phyloP scores from a whole-genome alignment of 2,888 invertebrate genomes.

The Tetranychus piercei region DNA sequence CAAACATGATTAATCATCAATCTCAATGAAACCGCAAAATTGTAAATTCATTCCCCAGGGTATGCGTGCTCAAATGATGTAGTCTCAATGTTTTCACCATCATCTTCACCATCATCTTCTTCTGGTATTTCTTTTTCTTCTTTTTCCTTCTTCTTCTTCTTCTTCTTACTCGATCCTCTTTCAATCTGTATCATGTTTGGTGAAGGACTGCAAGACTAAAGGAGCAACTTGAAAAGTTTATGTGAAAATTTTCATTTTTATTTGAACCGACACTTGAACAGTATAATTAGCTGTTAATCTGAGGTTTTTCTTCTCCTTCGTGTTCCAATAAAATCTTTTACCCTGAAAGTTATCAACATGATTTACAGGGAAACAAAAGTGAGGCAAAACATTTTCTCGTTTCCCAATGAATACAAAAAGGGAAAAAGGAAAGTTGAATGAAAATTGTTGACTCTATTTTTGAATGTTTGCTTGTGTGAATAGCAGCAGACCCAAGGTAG shows the following conservation, averaged over 20 bases:
- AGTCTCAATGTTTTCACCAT: constrained; percentile 5
- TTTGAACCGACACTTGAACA: too few species aligned
- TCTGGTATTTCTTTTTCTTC: not conserved
- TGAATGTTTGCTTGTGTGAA: not conserved
- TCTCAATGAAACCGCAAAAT: constrained; percentile 9
- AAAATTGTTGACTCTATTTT: not conserved
- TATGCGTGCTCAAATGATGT: not conserved
- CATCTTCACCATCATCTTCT: not conserved
- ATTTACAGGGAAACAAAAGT: too few species aligned
- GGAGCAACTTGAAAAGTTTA: not conserved
- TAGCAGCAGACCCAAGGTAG: not conserved
- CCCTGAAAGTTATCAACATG: too few species aligned
- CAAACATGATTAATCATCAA: constrained; percentile 4
- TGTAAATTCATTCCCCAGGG: constrained; percentile 5
- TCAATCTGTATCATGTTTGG: not conserved
- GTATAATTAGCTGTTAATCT: too few species aligned
- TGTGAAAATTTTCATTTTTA: not conserved
- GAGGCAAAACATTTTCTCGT: too few species aligned
- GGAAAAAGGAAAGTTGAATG: too few species aligned
- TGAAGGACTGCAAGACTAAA: not conserved
- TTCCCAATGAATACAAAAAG: too few species aligned
- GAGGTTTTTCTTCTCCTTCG: too few species aligned
- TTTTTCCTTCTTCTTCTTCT: not conserved
- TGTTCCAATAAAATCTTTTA: too few species aligned
- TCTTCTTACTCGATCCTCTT: not conserved